Percentiles rank a stretch among this genome's conserved stretches.
Evolutionary conservation across 2,888 invertebrate genomes (phyloP).

Genomic region (Phyllotreta striolata): DNA sequence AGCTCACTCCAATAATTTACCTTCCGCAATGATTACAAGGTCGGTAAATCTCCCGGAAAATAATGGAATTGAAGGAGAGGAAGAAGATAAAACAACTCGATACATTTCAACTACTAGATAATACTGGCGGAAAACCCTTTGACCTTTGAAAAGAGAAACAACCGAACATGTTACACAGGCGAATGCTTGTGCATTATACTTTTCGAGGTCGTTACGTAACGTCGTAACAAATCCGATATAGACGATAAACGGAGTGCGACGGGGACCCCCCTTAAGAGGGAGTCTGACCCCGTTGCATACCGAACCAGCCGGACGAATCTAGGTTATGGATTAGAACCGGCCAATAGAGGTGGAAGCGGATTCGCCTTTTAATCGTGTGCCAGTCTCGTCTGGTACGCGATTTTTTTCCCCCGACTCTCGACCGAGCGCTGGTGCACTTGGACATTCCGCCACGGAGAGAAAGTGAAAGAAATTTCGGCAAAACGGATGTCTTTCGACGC

Average conservation of each 20-base stretch:
- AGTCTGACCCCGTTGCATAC: slow-evolving; percentile 41
- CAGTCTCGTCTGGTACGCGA: no score
- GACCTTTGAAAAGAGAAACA: slow-evolving; percentile 3
- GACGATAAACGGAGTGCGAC: slow-evolving; percentile 24
- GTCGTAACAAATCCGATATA: slow-evolving; percentile 28
- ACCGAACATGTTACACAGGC: neutral
- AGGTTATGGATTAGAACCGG: slow-evolving; percentile 41
- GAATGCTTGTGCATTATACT: slow-evolving; percentile 19
- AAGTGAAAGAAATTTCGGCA: no score
- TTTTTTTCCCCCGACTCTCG: no score
- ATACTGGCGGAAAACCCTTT: neutral
- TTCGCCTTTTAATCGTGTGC: neutral
- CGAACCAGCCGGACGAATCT: slow-evolving; percentile 36
- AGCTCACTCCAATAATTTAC: no score
- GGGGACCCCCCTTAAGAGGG: slow-evolving; percentile 36
- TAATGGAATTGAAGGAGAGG: no score
- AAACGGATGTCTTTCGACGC: no score
- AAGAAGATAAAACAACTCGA: no score
- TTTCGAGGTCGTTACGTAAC: slow-evolving; percentile 29
- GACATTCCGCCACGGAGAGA: no score
- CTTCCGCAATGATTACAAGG: no score
- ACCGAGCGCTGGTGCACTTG: no score
- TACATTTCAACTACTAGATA: neutral
- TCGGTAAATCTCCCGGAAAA: no score
- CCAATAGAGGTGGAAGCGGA: slow-evolving; percentile 21